Evolutionary conservation across 2,113 vertebrate genomes (phyloP), one percentile per base, ranked within the genome.

Genomic region (Saguinus imperator): DNA sequence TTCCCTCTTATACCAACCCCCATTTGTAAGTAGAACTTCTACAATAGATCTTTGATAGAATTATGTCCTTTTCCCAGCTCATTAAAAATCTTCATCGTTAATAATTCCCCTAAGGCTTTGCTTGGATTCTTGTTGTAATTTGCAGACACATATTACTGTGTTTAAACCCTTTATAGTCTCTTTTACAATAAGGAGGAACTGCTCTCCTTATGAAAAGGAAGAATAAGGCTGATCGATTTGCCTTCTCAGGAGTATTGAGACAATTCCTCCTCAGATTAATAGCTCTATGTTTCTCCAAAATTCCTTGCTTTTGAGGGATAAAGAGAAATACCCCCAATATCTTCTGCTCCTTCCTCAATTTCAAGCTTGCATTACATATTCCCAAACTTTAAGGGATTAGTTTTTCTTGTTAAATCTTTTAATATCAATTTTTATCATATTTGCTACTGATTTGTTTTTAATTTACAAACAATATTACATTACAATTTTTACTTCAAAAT

Each of bases 31-130:
- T 52, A 64, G 43, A 94, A 87, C 3, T 45, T 89, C 0, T 32
- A 70, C 23, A 11, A 73, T 83, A 96, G 12, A 73, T 21, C 9
- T 85, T 57, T 72, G 35, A 92, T 23, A 85, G n/a, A 94, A 95
- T 73, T 75, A 83, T n/a, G 6, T 82, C 35, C 17, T 87, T 95
- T 90, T 55, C 21, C 50, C 23, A 92, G 66, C 29, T 92, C 52
- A 79, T 87, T 96, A 89, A 92, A 95, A 93, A 43, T 77, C 27
- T 55, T 45, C 12, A 23, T 77, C 43, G 89, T 94, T 77, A 94
- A 72, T 89, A 70, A 68, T 61, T 76, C 8, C 37, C 43, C 35
- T 87, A 1, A 77, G 77, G 25, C 10, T 81, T 93, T 93, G 27
- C 27, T 72, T 35, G 18, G 7, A n/a, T 5, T 35, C 32, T 66